Evolutionary conservation across 2,113 vertebrate species (phyloP), one percentile per base, ranked within the genome.

Genomic region (Rafetus swinhoei): DNA sequence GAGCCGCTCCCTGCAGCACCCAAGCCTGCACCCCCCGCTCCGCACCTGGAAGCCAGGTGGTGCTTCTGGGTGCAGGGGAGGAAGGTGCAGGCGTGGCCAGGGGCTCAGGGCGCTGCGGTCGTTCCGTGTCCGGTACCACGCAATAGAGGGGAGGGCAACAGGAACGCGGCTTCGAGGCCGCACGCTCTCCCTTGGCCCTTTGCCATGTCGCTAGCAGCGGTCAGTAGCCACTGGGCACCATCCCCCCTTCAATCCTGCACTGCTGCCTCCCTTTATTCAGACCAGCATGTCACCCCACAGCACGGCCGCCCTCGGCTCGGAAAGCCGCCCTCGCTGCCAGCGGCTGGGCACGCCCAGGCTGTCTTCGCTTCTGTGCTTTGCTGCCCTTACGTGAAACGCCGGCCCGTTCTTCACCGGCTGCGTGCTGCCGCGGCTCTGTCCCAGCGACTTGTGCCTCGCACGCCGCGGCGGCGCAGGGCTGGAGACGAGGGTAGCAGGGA

Each of bases 321-420:
- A 3, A 45, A 3, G 5, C 39, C 39, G 39, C 39, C 39, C 39
- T 45, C 39, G 5, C 39, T 3, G 39, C 39, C 39, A 45, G 39
- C 39, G 39, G 39, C 39, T 45, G 39, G 39, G 39, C 39, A 45
- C 39, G 39, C 39, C 39, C 39, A 45, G 39, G 39, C 39, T n/a
- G 32, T 16, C 82, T 85, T 82, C 19, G 65, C 15, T 7, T 10
- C 3, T 2, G 4, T 7, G 52, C 27, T 19, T 15, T 77, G 45
- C 0, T 2, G 84, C 35, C 60, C 19, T 0, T 1, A 9, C 1
- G 53, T 6, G 45, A 74, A 93, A 19, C 39, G 65, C 4, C 22
- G 19, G 74, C 19, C 18, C 55, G 13, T 76, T 45, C 22, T 13
- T 45, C 35, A 24, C 3, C 72, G 11, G 35, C 19, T 35, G 12